Conservation (phyloP, 2,888 invertebrate genomes). For the Euplexia lucipara region DNA sequence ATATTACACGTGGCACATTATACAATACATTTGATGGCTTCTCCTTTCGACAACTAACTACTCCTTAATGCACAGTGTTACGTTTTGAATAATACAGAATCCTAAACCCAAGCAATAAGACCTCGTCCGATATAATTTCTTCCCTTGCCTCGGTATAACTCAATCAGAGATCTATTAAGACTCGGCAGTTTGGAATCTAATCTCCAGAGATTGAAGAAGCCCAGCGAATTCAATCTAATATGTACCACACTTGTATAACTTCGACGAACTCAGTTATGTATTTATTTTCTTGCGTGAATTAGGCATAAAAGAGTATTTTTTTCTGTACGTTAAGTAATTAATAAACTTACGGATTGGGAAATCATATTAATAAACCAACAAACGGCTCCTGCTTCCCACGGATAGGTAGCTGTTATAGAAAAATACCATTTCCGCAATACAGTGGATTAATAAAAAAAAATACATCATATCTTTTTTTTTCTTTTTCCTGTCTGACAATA, state of each 20-base stretch:
- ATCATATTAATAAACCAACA: no score
- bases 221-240: constrained; percentile 8
- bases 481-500: no score
- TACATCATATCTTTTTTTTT: no score
- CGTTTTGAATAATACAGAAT: neutral
- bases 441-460: no score
- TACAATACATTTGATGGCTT: no score
- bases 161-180: constrained; percentile 30
- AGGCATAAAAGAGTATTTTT: neutral
- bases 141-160: constrained; percentile 15
- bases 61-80: neutral
- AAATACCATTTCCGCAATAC: no score
- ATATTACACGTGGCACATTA: no score
- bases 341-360: no score
- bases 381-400: no score
- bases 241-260: constrained; percentile 5
- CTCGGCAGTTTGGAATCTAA: constrained; percentile 16
- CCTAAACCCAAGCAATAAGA: neutral
- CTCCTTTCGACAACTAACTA: no score
- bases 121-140: constrained; percentile 8
- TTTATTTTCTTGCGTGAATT: constrained; percentile 1
- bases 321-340: neutral
- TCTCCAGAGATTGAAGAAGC: constrained; percentile 28
- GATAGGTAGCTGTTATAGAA: no score
- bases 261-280: neutral